Evolutionary conservation across 2,888 invertebrate genomes (phyloP).

Genomic region (Cantharis rustica): DNA sequence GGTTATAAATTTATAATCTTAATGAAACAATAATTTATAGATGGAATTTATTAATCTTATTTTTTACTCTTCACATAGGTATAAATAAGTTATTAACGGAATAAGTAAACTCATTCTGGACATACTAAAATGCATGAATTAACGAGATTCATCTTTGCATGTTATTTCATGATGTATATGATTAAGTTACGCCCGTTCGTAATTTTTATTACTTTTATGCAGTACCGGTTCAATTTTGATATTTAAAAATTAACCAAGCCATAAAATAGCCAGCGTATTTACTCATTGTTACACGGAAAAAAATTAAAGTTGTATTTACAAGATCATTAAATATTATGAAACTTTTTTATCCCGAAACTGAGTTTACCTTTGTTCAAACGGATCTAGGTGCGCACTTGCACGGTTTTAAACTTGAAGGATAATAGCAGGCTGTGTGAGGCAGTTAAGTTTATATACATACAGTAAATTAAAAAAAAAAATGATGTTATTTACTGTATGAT

Average conservation of each 20-base stretch:
- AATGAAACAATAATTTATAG: not conserved
- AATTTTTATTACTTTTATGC: not conserved
- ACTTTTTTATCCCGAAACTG: not conserved
- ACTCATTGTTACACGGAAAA: not conserved
- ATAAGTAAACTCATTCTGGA: not conserved
- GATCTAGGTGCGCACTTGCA: no score
- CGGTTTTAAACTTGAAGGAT: not conserved
- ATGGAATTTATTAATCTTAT: not conserved
- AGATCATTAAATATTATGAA: not conserved
- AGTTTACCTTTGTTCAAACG: no score
- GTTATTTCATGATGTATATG: not conserved
- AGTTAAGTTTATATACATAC: not conserved
- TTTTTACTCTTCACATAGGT: not conserved
- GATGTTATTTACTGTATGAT: not conserved
- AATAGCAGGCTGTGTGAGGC: not conserved
- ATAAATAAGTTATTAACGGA: not conserved
- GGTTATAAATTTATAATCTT: not conserved
- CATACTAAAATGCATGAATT: not conserved
- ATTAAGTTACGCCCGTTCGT: not conserved
- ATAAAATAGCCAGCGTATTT: not conserved
- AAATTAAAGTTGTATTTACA: no score
- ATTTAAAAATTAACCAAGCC: not conserved
- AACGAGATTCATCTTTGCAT: not conserved
- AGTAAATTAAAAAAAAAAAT: not conserved
- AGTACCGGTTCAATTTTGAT: not conserved